Conservation (phyloP, 2,113 vertebrate genomes). For the Nycticorax nycticorax region DNA sequence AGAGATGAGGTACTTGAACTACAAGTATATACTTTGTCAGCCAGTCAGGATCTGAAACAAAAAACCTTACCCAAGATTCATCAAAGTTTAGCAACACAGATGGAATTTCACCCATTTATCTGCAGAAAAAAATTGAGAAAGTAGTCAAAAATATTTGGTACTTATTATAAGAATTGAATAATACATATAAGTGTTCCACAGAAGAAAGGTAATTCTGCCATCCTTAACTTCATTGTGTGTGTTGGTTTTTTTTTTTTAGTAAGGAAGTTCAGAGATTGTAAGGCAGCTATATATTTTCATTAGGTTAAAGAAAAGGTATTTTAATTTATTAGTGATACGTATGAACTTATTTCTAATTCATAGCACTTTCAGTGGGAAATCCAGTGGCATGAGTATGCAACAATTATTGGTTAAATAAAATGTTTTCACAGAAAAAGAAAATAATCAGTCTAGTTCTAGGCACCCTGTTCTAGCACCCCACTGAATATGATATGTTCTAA, state of each 20-base stretch:
- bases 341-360: not conserved
- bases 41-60: accelerated
- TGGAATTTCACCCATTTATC: not conserved
- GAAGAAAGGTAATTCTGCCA: not conserved
- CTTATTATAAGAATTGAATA: not conserved
- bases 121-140: not conserved
- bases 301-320: not conserved
- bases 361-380: not conserved
- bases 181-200: accelerated
- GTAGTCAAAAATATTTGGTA: not conserved
- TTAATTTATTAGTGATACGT: not conserved
- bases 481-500: not conserved
- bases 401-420: not conserved
- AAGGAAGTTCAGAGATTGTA: not conserved
- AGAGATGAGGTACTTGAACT: not conserved
- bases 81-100: not conserved
- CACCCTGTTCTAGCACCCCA: accelerated
- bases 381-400: not conserved
- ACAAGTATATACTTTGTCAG: not conserved
- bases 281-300: not conserved
- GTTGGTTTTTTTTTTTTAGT: not conserved
- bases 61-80: not conserved
- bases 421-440: not conserved
- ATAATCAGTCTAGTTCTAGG: not conserved
- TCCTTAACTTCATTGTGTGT: not conserved